Evolutionary conservation across 2,888 invertebrate species (phyloP).

Genomic region (Protodeltote pygarga): DNA sequence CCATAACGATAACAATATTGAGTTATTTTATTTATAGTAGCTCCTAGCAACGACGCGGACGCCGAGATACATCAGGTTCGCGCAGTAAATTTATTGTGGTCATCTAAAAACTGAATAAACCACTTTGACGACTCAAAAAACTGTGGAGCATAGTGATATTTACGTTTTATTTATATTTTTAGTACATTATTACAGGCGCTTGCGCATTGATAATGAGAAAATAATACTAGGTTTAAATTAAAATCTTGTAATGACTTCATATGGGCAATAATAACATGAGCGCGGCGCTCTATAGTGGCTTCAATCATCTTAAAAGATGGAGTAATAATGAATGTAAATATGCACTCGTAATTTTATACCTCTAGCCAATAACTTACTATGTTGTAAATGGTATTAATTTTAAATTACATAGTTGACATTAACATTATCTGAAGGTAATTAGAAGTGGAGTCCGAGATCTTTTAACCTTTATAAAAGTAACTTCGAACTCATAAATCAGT

Average conservation of each 20-base stretch:
- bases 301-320: slow-evolving; percentile 36
- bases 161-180: slow-evolving; percentile 52
- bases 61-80: slow-evolving; percentile 19
- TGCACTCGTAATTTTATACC: not conserved
- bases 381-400: slow-evolving; percentile 15
- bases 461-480: too few species aligned
- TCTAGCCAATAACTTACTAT: too few species aligned
- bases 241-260: slow-evolving; percentile 62
- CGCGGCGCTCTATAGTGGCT: slow-evolving; percentile 36
- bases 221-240: slow-evolving; percentile 61
- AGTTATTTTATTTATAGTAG: slow-evolving; percentile 40
- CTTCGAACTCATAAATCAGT: too few species aligned
- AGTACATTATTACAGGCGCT: slow-evolving; percentile 39
- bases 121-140: slow-evolving; percentile 35
- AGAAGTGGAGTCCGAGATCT: not conserved
- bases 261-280: slow-evolving; percentile 52
- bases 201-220: slow-evolving; percentile 58
- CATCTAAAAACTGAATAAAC: slow-evolving; percentile 39
- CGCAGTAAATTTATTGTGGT: slow-evolving; percentile 32
- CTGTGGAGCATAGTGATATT: slow-evolving; percentile 40
- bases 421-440: slow-evolving; percentile 12
- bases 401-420: slow-evolving; percentile 7
- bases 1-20: slow-evolving; percentile 44
- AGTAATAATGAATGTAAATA: slow-evolving; percentile 29
- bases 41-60: slow-evolving; percentile 27